Evolutionary conservation across 2,888 invertebrate genomes (phyloP), one percentile per base, ranked within the genome.

Genomic region (Eupeodes latifasciatus): DNA sequence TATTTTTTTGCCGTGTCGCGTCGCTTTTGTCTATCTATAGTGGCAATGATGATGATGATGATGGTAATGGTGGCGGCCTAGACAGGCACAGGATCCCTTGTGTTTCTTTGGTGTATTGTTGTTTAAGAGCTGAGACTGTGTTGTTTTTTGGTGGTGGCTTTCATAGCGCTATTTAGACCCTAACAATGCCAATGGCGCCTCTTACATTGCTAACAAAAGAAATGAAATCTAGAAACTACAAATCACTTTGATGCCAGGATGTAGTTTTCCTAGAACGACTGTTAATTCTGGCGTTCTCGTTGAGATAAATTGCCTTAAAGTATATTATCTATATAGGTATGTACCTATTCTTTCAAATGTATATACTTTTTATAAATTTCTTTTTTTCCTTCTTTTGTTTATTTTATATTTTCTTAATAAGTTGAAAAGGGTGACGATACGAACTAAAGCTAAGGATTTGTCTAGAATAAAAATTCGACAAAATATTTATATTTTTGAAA

Each of bases 181-280:
- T 84, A 88, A 88, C 88, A 88, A 88, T 88, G 85, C 81, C 88
- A 78, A 78, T 85, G 88, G 88, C 88, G 88, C 88, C 88, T 88
- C 85, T 85, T 77, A 88, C 88, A 88, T 69, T 88, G 78, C 78
- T 81, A 74, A 85, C 85, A 88, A 88, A 78, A 81, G 88, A 75
- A 85, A 81, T 59, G 69, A 75, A 85, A 74, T 75, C 74, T 69
- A 81, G 64, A 78, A 88, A 85, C 88, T 85, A 88, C 88, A 88
- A 88, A 88, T 88, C 88, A 88, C 88, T 85, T 88, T 78, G 85
- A 88, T 81, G 85, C 69, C 85, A 71, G 77, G 78, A 81, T 81
- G 81, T 77, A 75, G 85, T 85, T 80, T 85, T 78, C 77, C 55
- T 64, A 47, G 80, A 62, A 69, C 51, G 81, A 75, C 78, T 85